Evolutionary conservation across 2,113 vertebrate species (phyloP).

Genomic region (Meriones unguiculatus): DNA sequence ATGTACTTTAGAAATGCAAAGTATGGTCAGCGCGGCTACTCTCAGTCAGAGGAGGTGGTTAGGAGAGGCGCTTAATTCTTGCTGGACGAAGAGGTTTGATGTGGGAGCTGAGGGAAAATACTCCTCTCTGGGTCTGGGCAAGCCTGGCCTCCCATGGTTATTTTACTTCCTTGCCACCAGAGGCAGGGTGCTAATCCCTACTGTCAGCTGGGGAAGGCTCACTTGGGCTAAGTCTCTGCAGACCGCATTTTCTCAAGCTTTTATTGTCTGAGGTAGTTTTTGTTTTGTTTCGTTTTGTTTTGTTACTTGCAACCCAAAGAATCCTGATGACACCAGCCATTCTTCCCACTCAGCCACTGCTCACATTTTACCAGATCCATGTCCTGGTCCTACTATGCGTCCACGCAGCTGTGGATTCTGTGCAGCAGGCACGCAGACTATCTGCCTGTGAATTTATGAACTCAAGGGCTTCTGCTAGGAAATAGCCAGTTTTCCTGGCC

Average conservation of each 20-base stretch:
- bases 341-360: not conserved
- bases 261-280: not conserved
- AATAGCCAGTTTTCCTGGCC: not conserved
- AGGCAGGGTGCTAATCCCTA: not conserved
- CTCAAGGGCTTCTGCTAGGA: not conserved
- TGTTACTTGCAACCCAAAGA: not conserved
- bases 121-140: not conserved
- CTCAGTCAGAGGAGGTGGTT: not conserved
- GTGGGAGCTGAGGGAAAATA: not conserved
- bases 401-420: too few relatives aligned
- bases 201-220: not conserved
- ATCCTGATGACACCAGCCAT: not conserved
- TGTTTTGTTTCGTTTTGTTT: not conserved
- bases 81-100: not conserved
- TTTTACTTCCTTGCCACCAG: too few relatives aligned
- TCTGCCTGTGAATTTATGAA: not conserved
- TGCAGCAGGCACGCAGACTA: fast-evolving
- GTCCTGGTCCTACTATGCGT: fast-evolving
- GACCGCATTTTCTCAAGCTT: not conserved
- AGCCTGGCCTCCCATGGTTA: fast-evolving
- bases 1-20: not conserved
- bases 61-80: fast-evolving
- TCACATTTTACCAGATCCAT: fast-evolving
- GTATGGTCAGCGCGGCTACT: fast-evolving
- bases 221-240: not conserved